Evolutionary conservation across 2,113 vertebrate species (phyloP).

Genomic region (Mellivora capensis): DNA sequence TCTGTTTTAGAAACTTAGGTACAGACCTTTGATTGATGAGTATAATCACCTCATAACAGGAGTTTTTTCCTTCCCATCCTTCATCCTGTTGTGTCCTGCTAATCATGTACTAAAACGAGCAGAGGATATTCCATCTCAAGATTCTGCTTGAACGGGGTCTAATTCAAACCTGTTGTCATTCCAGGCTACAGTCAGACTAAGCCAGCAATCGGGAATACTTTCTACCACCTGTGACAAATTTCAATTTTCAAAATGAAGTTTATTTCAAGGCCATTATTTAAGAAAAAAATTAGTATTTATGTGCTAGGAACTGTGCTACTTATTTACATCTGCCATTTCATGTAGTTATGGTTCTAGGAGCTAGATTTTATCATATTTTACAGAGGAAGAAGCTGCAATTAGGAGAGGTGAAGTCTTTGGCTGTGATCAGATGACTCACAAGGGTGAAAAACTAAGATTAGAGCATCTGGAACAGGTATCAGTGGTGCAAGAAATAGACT

Average conservation of each 20-base stretch:
- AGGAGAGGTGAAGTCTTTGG: background rate
- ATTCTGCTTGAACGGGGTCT: background rate
- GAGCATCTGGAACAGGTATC: background rate
- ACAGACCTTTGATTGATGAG: conserved; percentile 25
- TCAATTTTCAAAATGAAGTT: background rate
- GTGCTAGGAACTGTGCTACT: background rate
- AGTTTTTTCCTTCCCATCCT: background rate
- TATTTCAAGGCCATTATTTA: background rate
- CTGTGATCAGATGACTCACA: background rate
- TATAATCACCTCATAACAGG: background rate
- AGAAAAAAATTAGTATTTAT: background rate
- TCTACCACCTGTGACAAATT: background rate
- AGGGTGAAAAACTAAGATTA: background rate
- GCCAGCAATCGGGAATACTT: background rate
- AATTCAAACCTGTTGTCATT: background rate
- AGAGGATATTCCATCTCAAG: background rate
- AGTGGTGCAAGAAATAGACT: background rate
- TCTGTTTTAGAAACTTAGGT: conserved; percentile 24
- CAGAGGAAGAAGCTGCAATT: background rate
- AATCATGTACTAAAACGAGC: conserved; percentile 1
- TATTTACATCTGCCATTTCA: background rate
- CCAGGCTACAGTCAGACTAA: background rate
- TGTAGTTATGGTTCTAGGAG: background rate
- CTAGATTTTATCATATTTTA: background rate
- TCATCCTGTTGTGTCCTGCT: background rate